Percentiles rank a stretch among this genome's conserved stretches.
phyloP scores from a whole-genome alignment of 2,888 invertebrate genomes.

The Automeris io region DNA sequence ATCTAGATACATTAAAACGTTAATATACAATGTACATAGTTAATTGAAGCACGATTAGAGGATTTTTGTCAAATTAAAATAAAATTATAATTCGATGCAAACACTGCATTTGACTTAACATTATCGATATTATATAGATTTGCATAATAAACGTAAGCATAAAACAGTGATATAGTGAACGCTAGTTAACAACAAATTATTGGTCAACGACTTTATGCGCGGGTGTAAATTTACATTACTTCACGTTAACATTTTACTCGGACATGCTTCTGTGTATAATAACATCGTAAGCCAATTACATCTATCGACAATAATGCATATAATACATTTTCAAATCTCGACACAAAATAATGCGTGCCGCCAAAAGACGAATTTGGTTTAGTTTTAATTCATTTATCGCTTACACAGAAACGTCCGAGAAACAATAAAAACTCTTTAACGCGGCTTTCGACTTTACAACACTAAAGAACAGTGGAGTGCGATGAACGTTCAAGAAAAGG shows the following conservation, averaged over 20 bases:
- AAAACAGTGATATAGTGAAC: constrained; percentile 47
- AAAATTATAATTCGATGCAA: constrained; percentile 50
- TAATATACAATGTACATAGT: constrained; percentile 52
- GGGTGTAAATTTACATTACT: constrained; percentile 48
- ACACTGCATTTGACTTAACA: constrained; percentile 40
- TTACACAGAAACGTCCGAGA: background rate
- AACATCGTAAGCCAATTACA: constrained; percentile 41
- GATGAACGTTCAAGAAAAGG: no score
- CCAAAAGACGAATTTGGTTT: background rate
- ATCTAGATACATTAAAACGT: constrained; percentile 53
- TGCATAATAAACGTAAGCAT: constrained; percentile 59
- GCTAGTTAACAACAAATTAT: constrained; percentile 44
- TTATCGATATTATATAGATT: constrained; percentile 35
- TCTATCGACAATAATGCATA: no score
- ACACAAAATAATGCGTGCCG: background rate
- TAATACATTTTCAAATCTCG: no score
- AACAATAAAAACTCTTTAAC: background rate
- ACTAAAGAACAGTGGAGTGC: no score
- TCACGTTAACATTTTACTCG: constrained; percentile 41
- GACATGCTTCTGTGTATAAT: constrained; percentile 45
- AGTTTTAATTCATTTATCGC: background rate
- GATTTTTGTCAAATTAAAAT: constrained; percentile 49
- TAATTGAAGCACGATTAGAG: constrained; percentile 57
- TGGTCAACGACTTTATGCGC: constrained; percentile 52
- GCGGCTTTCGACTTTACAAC: background rate